Conservation (phyloP, 1,140 invertebrate species). For the Theocolax elegans region DNA sequence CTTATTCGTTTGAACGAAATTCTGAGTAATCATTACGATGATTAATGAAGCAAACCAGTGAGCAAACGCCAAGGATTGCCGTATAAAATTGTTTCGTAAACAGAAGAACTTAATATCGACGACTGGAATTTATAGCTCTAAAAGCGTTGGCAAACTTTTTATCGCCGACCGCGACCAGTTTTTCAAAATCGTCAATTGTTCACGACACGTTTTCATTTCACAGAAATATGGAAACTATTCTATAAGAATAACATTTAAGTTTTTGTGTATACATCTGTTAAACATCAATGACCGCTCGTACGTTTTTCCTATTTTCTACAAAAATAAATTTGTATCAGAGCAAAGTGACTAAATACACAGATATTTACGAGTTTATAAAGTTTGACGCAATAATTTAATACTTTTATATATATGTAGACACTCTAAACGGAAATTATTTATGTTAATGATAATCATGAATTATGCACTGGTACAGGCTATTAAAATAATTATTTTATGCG, state of each 20-base stretch:
- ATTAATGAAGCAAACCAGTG: not conserved
- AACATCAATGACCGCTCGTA: not conserved
- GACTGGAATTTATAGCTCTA: conserved; percentile 7
- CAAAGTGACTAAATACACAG: too few relatives aligned
- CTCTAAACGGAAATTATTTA: too few relatives aligned
- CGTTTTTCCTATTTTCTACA: too few relatives aligned
- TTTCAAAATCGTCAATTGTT: conserved; percentile 21
- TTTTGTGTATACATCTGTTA: not conserved
- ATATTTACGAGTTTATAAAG: too few relatives aligned
- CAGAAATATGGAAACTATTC: not conserved
- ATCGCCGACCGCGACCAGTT: conserved; percentile 8
- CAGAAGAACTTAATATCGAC: not conserved
- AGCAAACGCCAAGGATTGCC: conserved; percentile 14
- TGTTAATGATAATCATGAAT: too few relatives aligned
- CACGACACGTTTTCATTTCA: conserved; percentile 3
- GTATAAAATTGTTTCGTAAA: conserved; percentile 33
- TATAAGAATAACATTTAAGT: not conserved
- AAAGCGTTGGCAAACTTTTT: conserved; percentile 16
- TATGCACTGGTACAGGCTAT: too few relatives aligned
- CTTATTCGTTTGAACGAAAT: too few relatives aligned
- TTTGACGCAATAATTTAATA: too few relatives aligned
- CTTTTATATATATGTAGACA: too few relatives aligned
- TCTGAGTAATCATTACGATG: not conserved
- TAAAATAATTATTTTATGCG: too few relatives aligned
- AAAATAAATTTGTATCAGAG: too few relatives aligned